A percentile compares a stretch with the other conserved stretches of the same genome.
Conservation (phyloP, 2,888 invertebrate genomes). For the Napeogenes sylphis region DNA sequence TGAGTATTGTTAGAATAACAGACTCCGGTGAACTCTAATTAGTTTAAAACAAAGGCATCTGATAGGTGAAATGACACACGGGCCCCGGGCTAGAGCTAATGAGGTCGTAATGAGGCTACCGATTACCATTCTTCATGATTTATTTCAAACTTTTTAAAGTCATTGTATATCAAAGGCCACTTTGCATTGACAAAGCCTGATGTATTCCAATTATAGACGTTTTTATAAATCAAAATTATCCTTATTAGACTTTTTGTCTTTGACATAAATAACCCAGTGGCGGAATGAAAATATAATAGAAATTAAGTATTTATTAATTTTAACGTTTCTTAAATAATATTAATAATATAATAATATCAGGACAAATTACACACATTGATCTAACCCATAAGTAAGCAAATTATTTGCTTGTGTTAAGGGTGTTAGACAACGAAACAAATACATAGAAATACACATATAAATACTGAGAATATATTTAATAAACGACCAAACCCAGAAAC, state of each 20-base stretch:
- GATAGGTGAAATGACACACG: constrained; percentile 43
- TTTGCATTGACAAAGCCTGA: constrained; percentile 36
- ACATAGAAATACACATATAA: too few relatives aligned
- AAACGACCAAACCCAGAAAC: too few relatives aligned
- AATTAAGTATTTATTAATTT: too few relatives aligned
- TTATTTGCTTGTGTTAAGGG: too few relatives aligned
- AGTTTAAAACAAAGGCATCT: constrained; percentile 60
- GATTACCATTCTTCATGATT: constrained; percentile 51
- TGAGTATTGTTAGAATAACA: constrained; percentile 39
- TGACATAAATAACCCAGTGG: constrained; percentile 13
- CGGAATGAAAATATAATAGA: constrained; percentile 1
- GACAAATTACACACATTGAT: too few relatives aligned
- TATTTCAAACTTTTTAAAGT: constrained; percentile 41
- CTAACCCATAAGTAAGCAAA: too few relatives aligned
- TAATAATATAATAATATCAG: too few relatives aligned
- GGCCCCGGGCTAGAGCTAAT: constrained; percentile 55
- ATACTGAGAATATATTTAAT: too few relatives aligned
- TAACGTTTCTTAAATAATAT: too few relatives aligned
- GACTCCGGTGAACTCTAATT: constrained; percentile 54
- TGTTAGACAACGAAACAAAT: too few relatives aligned
- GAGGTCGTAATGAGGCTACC: constrained; percentile 56
- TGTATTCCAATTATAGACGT: constrained; percentile 18
- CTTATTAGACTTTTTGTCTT: constrained; percentile 16
- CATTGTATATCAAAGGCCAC: constrained; percentile 54
- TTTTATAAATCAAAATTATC: constrained; percentile 18